phyloP scores from a whole-genome alignment of 2,888 invertebrate genomes.

The Eumerus sabulonum region DNA sequence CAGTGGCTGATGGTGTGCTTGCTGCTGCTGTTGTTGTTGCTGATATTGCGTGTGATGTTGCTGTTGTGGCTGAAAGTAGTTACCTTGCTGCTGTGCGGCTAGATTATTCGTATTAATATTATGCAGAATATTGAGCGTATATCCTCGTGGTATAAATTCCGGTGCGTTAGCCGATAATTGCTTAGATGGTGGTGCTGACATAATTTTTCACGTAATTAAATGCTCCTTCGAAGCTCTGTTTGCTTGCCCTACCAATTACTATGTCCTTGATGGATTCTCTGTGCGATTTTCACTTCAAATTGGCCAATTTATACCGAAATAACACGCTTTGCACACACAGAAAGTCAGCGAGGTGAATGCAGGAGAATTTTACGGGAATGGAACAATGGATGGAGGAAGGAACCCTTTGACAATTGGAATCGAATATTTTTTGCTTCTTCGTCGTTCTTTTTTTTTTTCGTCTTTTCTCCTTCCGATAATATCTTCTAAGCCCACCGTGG shows the following conservation, averaged over 20 bases:
- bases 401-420: constrained; percentile 67
- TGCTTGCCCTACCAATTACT: constrained; percentile 20
- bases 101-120: constrained; percentile 52
- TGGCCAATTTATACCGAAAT: constrained; percentile 60
- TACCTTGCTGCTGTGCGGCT: constrained; percentile 53
- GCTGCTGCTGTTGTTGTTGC: constrained; percentile 40
- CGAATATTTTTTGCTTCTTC: constrained; percentile 25
- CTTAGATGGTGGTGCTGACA: constrained; percentile 68
- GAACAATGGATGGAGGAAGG: constrained; percentile 66
- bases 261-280: constrained; percentile 27
- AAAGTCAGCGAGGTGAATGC: constrained; percentile 64
- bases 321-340: constrained; percentile 67
- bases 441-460: constrained; percentile 22
- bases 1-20: constrained; percentile 36
- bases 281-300: constrained; percentile 40
- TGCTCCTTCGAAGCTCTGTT: constrained; percentile 19
- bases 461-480: constrained; percentile 28
- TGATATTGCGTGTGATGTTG: constrained; percentile 26
- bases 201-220: constrained; percentile 46
- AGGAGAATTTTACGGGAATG: constrained; percentile 65
- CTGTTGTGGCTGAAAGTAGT: constrained; percentile 47
- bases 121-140: constrained; percentile 59
- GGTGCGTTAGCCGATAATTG: constrained; percentile 71
- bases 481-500: constrained; percentile 66
- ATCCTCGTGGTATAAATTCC: constrained; percentile 70